These are phyloP conservation scores for Rugalucina vietnamica DNA, from an alignment of 2,888 invertebrate species.

Conservation along the genomic window DNA sequence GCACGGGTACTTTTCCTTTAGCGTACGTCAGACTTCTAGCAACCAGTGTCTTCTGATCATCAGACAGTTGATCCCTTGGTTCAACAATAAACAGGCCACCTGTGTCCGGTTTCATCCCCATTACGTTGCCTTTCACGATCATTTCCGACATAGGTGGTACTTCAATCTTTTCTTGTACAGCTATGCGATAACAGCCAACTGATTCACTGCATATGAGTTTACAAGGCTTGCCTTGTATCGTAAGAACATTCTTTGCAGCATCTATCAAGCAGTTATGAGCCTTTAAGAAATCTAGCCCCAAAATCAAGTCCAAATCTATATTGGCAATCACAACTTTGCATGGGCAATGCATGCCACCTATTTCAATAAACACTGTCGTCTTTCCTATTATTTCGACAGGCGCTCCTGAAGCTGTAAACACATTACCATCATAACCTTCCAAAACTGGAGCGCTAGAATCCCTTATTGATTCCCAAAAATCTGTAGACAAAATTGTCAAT, in stretches of 20 bases:
- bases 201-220: not conserved
- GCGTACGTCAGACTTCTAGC: not conserved
- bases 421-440: not conserved
- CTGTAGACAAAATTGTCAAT: not conserved
- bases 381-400: not conserved
- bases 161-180: not conserved
- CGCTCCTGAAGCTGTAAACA: not conserved
- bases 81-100: not conserved
- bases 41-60: not conserved
- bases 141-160: not conserved
- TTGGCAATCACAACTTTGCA: not conserved
- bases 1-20: not conserved
- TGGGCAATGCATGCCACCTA: not conserved
- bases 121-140: not conserved
- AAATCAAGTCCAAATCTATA: not conserved
- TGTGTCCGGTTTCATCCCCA: not conserved
- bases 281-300: not conserved
- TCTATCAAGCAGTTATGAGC: not conserved
- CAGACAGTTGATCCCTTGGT: not conserved
- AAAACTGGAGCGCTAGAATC: not conserved
- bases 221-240: not conserved
- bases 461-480: not conserved
- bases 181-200: not conserved
- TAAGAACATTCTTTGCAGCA: not conserved
- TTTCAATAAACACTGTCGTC: not conserved